Conservation (phyloP, 2,797 vertebrate species). For the Nannoperca obscura region DNA sequence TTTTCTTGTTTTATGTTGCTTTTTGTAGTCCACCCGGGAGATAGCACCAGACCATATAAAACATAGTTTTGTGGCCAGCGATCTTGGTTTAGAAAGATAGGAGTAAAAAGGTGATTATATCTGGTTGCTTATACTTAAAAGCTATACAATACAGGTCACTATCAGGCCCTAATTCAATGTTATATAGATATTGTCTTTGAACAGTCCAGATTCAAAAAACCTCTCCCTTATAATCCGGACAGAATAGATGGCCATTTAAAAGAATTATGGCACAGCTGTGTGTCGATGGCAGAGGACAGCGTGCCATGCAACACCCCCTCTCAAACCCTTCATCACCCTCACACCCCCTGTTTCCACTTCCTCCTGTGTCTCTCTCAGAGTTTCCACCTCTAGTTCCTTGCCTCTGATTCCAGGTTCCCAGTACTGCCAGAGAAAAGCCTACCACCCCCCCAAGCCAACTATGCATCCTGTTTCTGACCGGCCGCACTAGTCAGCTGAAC, state of each 20-base stretch:
- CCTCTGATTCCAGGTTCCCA: conserved; percentile 63
- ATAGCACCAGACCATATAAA: conserved; percentile 26
- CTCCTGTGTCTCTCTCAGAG: conserved; percentile 57
- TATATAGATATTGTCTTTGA: not conserved
- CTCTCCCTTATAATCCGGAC: conserved; percentile 45
- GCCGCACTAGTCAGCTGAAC: conserved; percentile 79
- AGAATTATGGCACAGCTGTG: conserved; percentile 71
- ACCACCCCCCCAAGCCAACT: conserved; percentile 37
- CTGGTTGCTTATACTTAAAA: not conserved
- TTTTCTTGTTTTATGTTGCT: conserved; percentile 13
- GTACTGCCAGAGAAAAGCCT: conserved; percentile 62
- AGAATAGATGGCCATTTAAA: conserved; percentile 43
- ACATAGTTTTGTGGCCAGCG: conserved; percentile 2
- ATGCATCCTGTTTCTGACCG: conserved; percentile 78
- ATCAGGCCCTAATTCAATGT: not conserved
- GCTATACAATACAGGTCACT: not conserved
- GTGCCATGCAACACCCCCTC: conserved; percentile 60
- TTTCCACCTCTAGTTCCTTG: conserved; percentile 72
- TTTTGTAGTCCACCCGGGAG: conserved; percentile 5
- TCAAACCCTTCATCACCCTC: conserved; percentile 56
- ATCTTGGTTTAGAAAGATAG: conserved; percentile 32
- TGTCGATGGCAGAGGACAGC: conserved; percentile 49
- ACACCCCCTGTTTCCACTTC: conserved; percentile 61
- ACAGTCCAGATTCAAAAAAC: conserved; percentile 5
- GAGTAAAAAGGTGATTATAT: conserved; percentile 4